Evolutionary conservation across 2,888 invertebrate genomes (phyloP), one percentile per base, ranked within the genome.

Genomic region (Helobdella robusta): DNA sequence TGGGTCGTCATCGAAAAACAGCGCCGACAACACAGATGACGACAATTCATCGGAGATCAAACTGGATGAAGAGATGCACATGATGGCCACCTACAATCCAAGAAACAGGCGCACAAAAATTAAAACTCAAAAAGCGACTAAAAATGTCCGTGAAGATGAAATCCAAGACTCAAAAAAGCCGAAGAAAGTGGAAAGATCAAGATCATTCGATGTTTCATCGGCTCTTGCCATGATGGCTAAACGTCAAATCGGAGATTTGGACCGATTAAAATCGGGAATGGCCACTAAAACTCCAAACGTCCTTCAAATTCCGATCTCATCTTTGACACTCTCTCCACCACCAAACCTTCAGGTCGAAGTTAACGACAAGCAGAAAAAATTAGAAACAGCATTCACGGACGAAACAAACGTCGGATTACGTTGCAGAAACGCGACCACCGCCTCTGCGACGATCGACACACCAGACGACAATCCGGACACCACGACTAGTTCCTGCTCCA

Each of bases 41-140:
- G 25, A 59, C n/a, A 30, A 20, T n/a, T 61, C 61, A 3, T 61
- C 61, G 28, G 61, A 61, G 28, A 25, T 61, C 28, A 36, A 40
- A 34, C 46, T 46, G n/a, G 40, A 28, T 44, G 61, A 61, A 28
- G 61, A 61, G 11, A 11, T 61, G 44, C 18, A 61, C 18, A 40
- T 61, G 8, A 61, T 61, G 34, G 44, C 61, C 1, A 23, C 61
- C 8, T 61, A 61, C 44, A 28, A 61, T 32, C 61, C 61, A 25
- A 20, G 44, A 15, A 61, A n/a, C 30, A 61, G 61, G 46, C 40
- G 61, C 28, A 61, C 46, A 25, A 34, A 61, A n/a, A 23, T 36
- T n/a, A 61, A 46, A 44, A 20, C 46, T 1, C 46, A 3, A 11
- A 40, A 44, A 25, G 23, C 28, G 15, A n/a, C n/a, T n/a, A n/a